These are phyloP conservation scores for Melanocharis versteri DNA, from an alignment of 2,113 vertebrate species.

Conservation along the genomic window DNA sequence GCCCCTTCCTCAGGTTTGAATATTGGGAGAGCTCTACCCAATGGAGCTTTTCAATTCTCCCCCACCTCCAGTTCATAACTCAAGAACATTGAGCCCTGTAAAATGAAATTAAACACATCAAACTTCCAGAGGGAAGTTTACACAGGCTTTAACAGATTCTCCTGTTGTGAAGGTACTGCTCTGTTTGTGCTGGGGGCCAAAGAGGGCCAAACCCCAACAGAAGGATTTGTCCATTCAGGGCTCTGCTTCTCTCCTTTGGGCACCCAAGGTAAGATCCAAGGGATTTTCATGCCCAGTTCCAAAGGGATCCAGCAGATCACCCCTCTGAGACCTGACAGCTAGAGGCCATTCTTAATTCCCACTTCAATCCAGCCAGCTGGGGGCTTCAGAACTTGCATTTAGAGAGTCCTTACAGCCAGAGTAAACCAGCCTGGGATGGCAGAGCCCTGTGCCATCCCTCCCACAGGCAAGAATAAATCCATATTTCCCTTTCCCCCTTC, in stretches of 20 bases:
- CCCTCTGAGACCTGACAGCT: not conserved
- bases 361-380: not conserved
- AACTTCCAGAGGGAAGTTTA: not conserved
- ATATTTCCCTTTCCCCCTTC: not conserved
- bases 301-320: not conserved
- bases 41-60: not conserved
- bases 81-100: not conserved
- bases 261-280: not conserved
- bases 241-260: not conserved
- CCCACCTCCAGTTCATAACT: not conserved
- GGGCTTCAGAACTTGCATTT: not conserved
- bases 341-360: not conserved
- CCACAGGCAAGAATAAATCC: not conserved
- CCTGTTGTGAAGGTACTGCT: not conserved
- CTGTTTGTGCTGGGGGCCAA: not conserved
- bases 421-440: not conserved
- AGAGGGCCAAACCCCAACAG: not conserved
- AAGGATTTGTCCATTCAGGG: not conserved
- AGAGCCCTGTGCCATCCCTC: not conserved
- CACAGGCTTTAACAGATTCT: not conserved
- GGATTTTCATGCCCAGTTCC: not conserved
- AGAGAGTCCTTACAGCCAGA: not conserved
- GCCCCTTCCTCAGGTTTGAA: not conserved
- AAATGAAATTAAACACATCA: not conserved
- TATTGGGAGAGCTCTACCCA: fast-evolving